phyloP scores from a whole-genome alignment of 2,888 invertebrate genomes.

The Cephus spinipes region DNA sequence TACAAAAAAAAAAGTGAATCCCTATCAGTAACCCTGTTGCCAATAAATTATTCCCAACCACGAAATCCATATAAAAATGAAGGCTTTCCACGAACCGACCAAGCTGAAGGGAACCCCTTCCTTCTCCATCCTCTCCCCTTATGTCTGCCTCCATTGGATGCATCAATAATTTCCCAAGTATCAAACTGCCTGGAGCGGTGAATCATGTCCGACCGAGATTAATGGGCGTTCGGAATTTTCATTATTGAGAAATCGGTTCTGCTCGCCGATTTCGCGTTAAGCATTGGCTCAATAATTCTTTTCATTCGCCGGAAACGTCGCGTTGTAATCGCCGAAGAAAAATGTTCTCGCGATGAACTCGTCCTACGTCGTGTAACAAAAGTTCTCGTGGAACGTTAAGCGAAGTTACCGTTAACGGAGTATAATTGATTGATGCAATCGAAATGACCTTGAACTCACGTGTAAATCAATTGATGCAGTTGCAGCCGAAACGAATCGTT shows the following conservation, averaged over 20 bases:
- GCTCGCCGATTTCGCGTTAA: not conserved
- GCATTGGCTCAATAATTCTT: not conserved
- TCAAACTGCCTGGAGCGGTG: not conserved
- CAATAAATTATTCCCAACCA: not conserved
- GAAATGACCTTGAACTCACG: not conserved
- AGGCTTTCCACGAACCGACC: not conserved
- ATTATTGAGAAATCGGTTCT: not conserved
- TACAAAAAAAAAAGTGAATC: not conserved
- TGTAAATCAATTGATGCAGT: not conserved
- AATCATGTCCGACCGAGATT: not conserved
- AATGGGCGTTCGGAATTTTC: not conserved
- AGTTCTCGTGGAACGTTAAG: not conserved
- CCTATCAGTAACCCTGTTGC: not conserved
- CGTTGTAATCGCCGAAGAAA: not conserved
- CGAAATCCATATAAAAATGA: not conserved
- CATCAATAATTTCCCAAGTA: not conserved
- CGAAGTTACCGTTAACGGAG: not conserved
- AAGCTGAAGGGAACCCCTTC: not conserved
- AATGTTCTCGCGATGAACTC: not conserved
- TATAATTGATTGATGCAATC: not conserved
- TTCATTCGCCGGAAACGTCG: not conserved
- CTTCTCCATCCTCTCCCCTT: not conserved
- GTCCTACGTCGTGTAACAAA: not conserved
- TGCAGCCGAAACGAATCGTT: not conserved
- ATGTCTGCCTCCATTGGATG: not conserved